Base-by-base conservation (phyloP, 2,113 vertebrate species). In the Sinocyclocheilus grahami region DNA sequence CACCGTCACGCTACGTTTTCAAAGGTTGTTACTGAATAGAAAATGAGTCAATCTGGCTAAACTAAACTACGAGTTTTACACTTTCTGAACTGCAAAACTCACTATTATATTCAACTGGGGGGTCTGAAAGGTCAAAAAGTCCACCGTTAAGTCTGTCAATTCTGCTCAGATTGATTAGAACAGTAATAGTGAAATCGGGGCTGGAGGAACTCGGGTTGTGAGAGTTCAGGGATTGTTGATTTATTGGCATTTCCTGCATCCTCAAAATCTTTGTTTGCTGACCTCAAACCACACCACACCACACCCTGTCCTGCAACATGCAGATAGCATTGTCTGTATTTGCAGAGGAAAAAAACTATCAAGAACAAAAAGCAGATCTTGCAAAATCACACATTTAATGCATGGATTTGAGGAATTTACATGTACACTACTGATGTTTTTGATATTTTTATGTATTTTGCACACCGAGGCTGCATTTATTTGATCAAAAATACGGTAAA, bases 161-260 rank as follows among this genome's bases (percentile, higher is more conserved):
- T 5, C n/a, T 11, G 62, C n/a, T 63, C 62, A 13, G 10, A 13
- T 63, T 69, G 13, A 8, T 69, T 69, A 16, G 5, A 33, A 33
- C 14, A 8, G 30, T 18, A 18, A 18, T 69, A 16, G 5, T 18
- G 7, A 63, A 63, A 24, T 58, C 55, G 7, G 5, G 6, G 55
- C 62, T 27, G 62, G 1, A 63, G 3, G 60, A 24, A 39, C 33
- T 7, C 20, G 65, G 72, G 39, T 22, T 11, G 30, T 48, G 46
- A 78, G 74, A 62, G 53, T 1, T 9, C 24, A 82, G 65, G 3
- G 42, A 39, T 13, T 78, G 88, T 83, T 86, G 87, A 82, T 88
- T 89, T 86, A 77, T 81, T 84, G 84, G 77, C 69, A n/a, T 30
- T 79, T 78, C 63, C 60, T 81, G 58, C 6, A 81, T 63, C 78